Evolutionary conservation across 2,888 invertebrate genomes (phyloP).

Genomic region (Heliothis peltigera): DNA sequence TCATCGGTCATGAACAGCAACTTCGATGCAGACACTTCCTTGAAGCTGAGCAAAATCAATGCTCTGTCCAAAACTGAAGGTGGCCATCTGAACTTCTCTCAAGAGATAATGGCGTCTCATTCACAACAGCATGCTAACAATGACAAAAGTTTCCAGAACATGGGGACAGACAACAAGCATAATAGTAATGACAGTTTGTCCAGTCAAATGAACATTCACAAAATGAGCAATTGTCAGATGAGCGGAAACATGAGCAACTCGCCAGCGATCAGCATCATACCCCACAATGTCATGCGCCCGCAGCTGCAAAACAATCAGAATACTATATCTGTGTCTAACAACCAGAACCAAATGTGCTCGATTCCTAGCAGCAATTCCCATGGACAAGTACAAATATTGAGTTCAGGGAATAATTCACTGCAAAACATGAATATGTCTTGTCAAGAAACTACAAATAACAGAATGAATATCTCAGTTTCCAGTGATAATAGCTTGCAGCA

Average conservation of each 20-base stretch:
- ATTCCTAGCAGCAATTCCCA: conserved; percentile 78
- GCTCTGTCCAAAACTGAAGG: conserved; percentile 86
- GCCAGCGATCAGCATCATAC: conserved; percentile 85
- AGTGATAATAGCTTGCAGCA: conserved; percentile 78
- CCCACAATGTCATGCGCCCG: conserved; percentile 82
- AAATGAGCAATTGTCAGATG: conserved; percentile 85
- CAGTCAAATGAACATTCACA: conserved; percentile 83
- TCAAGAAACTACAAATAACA: conserved; percentile 81
- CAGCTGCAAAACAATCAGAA: conserved; percentile 82
- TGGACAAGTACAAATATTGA: conserved; percentile 83
- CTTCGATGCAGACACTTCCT: conserved; percentile 85
- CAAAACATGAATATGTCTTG: conserved; percentile 85
- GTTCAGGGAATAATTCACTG: conserved; percentile 81
- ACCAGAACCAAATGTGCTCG: conserved; percentile 85
- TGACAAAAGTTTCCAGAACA: conserved; percentile 85
- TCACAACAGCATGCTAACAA: conserved; percentile 84
- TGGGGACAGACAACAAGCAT: conserved; percentile 83
- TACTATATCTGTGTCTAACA: conserved; percentile 76
- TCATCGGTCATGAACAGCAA: conserved; percentile 81
- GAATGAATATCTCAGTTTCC: conserved; percentile 77
- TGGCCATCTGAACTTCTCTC: conserved; percentile 86
- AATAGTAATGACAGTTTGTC: conserved; percentile 73
- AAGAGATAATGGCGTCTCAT: conserved; percentile 87
- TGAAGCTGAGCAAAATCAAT: conserved; percentile 86
- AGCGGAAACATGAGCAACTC: conserved; percentile 77